These are phyloP conservation scores for Plectrocnemia conspersa DNA, from an alignment of 1,140 invertebrate species.

Conservation along the genomic window DNA sequence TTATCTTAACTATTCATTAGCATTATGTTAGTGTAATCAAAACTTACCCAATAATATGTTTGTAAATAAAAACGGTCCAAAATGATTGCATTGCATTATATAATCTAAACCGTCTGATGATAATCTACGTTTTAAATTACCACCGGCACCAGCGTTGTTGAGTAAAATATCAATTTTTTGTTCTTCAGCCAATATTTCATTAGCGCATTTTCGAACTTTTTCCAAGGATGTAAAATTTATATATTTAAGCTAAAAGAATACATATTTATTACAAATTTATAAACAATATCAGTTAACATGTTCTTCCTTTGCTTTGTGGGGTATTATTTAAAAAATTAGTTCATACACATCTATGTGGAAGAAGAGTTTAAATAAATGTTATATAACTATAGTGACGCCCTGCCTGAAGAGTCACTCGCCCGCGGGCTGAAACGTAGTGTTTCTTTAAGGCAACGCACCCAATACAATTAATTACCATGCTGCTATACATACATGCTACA, in stretches of 20 bases:
- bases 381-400: too few species aligned
- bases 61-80: constrained; percentile 64
- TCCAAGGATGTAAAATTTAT: constrained; percentile 51
- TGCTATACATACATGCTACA: too few species aligned
- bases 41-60: constrained; percentile 59
- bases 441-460: too few species aligned
- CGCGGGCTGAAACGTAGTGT: too few species aligned
- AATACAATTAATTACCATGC: too few species aligned
- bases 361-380: too few species aligned
- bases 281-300: too few species aligned
- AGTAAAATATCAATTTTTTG: constrained; percentile 60
- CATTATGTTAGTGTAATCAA: constrained; percentile 46
- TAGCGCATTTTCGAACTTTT: constrained; percentile 51
- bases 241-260: constrained; percentile 45
- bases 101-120: constrained; percentile 59
- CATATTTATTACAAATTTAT: too few species aligned
- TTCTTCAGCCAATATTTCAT: constrained; percentile 48
- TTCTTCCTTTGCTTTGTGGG: too few species aligned
- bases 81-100: constrained; percentile 61
- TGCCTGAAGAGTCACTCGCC: too few species aligned
- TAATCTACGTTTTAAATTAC: constrained; percentile 42
- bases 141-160: constrained; percentile 59
- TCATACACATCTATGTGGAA: too few species aligned
- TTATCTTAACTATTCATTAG: neutral
- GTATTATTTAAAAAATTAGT: too few species aligned